phyloP scores from a whole-genome alignment of 2,113 vertebrate genomes.

The Menidia beryllina region DNA sequence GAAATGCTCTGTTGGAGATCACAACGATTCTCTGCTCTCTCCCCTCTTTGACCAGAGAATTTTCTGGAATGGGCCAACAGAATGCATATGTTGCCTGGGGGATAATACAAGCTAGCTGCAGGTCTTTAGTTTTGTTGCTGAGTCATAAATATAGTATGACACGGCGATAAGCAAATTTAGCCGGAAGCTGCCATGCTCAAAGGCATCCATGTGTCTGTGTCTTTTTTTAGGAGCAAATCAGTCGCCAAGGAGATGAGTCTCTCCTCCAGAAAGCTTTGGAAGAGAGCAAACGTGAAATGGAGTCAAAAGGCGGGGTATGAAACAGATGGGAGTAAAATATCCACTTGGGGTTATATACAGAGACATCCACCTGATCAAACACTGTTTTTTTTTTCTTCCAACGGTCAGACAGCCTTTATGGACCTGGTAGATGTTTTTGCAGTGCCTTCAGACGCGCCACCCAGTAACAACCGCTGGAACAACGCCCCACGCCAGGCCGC shows the following conservation, averaged over 20 bases:
- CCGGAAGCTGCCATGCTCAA: slow-evolving; percentile 35
- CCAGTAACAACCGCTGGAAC: slow-evolving; percentile 64
- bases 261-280: slow-evolving; percentile 82
- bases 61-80: slow-evolving; percentile 36
- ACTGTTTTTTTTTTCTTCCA: slow-evolving; percentile 38
- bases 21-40: slow-evolving; percentile 26
- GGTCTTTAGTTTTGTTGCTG: slow-evolving; percentile 1
- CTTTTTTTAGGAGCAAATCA: slow-evolving; percentile 87
- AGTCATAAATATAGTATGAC: slow-evolving; percentile 53
- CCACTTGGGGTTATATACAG: not conserved
- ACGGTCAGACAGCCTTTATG: slow-evolving; percentile 89
- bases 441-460: slow-evolving; percentile 73
- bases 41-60: slow-evolving; percentile 46
- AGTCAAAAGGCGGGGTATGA: slow-evolving; percentile 84
- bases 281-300: slow-evolving; percentile 81
- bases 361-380: not conserved
- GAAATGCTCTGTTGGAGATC: slow-evolving; percentile 45
- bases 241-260: slow-evolving; percentile 88
- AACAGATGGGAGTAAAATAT: slow-evolving; percentile 41
- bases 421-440: slow-evolving; percentile 94
- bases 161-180: slow-evolving; percentile 53
- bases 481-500: slow-evolving; percentile 47
- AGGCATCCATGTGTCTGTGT: slow-evolving; percentile 58
- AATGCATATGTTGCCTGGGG: slow-evolving; percentile 4
- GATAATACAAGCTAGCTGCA: slow-evolving; percentile 28